Evolutionary conservation across 1,140 invertebrate species (phyloP).

Genomic region (Sweltsa coloradensis): DNA sequence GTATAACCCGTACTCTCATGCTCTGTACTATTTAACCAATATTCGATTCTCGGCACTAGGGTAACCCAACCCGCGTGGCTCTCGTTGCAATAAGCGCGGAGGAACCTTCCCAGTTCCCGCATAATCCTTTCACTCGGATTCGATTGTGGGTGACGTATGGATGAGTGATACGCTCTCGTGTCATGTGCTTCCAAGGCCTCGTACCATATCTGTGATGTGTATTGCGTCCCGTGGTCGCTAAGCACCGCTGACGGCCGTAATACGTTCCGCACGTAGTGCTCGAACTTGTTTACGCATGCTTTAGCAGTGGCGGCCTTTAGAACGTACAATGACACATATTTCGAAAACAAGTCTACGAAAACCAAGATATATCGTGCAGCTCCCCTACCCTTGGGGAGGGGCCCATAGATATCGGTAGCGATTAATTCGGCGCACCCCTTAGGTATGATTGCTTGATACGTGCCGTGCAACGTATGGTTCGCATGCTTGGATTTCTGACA

Average conservation of each 20-base stretch:
- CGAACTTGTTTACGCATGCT: not conserved
- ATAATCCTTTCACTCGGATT: not conserved
- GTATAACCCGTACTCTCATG: too few species aligned
- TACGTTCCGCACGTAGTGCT: not conserved
- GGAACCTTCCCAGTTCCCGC: not conserved
- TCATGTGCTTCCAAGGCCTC: not conserved
- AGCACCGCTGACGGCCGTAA: not conserved
- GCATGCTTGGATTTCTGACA: not conserved
- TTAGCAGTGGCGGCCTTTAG: not conserved
- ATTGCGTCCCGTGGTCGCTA: constrained; percentile 1
- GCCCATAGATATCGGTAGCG: not conserved
- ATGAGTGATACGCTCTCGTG: not conserved
- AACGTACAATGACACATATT: not conserved
- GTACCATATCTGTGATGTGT: not conserved
- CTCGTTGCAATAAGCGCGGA: not conserved
- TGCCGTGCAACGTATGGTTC: not conserved
- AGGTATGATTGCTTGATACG: not conserved
- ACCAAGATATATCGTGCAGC: not conserved
- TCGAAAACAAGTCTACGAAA: not conserved
- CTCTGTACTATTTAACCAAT: too few species aligned
- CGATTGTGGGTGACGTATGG: not conserved
- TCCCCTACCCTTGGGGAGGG: not conserved
- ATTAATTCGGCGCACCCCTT: not conserved
- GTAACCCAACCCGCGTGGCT: not conserved
- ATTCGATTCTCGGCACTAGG: too few species aligned